Evolutionary conservation across 1,140 invertebrate genomes (phyloP).

Genomic region (Chironomus striatipennis): DNA sequence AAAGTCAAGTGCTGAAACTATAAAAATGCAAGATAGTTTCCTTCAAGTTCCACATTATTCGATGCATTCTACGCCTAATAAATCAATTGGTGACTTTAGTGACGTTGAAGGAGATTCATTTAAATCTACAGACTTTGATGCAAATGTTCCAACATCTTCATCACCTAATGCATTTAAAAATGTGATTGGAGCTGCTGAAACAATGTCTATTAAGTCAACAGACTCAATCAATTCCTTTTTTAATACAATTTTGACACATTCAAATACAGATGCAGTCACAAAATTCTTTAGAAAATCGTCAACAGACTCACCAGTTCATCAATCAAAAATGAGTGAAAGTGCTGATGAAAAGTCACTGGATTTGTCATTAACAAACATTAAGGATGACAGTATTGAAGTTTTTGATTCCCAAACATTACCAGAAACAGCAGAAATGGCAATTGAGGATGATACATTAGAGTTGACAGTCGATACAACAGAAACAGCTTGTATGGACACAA

Average conservation of each 20-base stretch:
- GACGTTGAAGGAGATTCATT: slow-evolving; percentile 41
- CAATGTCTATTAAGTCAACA: slow-evolving; percentile 28
- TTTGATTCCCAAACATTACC: neutral
- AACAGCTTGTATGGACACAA: neutral
- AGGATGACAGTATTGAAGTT: slow-evolving; percentile 19
- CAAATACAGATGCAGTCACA: slow-evolving; percentile 36
- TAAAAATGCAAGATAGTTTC: slow-evolving; percentile 14
- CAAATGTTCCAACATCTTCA: slow-evolving; percentile 37
- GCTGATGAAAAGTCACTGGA: slow-evolving; percentile 15
- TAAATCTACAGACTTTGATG: slow-evolving; percentile 40
- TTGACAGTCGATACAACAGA: neutral
- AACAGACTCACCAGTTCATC: slow-evolving; percentile 32
- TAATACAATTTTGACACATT: slow-evolving; percentile 39
- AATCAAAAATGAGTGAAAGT: slow-evolving; percentile 23
- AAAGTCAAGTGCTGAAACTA: slow-evolving; percentile 16
- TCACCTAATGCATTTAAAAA: slow-evolving; percentile 25
- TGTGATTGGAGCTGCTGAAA: slow-evolving; percentile 8
- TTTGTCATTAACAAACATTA: neutral
- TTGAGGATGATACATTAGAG: neutral
- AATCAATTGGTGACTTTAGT: slow-evolving; percentile 31
- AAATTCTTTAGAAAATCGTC: slow-evolving; percentile 31
- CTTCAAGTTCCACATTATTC: neutral
- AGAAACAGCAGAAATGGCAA: slow-evolving; percentile 17
- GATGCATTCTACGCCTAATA: neutral
- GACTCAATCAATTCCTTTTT: slow-evolving; percentile 41